Conservation (phyloP, 2,888 invertebrate genomes). For the Iselma pallidipennis region DNA sequence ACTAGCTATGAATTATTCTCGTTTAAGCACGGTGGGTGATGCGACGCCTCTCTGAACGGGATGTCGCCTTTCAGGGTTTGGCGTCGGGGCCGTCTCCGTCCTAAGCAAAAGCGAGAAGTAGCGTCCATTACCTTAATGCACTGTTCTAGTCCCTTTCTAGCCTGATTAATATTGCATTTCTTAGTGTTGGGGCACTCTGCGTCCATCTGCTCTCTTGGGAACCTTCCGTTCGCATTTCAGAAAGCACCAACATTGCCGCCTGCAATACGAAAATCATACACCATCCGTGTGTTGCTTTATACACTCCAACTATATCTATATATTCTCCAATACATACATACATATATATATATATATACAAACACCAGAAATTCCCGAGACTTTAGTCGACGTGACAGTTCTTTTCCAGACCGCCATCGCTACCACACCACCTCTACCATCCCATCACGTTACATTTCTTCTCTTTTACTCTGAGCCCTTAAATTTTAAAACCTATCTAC, state of each 20-base stretch:
- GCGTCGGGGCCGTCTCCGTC: background rate
- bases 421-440: slow-evolving; percentile 23
- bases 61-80: background rate
- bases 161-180: slow-evolving; percentile 69
- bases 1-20: slow-evolving; percentile 4
- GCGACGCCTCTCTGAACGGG: background rate
- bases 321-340: background rate
- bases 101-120: slow-evolving; percentile 29
- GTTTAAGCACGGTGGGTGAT: background rate
- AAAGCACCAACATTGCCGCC: slow-evolving; percentile 24
- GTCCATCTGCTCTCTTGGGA: slow-evolving; percentile 49
- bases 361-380: slow-evolving; percentile 17
- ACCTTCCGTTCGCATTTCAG: slow-evolving; percentile 40
- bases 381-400: slow-evolving; percentile 48
- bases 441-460: slow-evolving; percentile 29
- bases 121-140: slow-evolving; percentile 58
- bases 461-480: slow-evolving; percentile 42
- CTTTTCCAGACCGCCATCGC: slow-evolving; percentile 32
- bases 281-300: slow-evolving; percentile 14
- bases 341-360: background rate
- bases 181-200: slow-evolving; percentile 53
- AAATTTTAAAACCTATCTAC: slow-evolving; percentile 50
- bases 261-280: slow-evolving; percentile 22
- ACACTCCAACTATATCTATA: slow-evolving; percentile 5
- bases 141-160: slow-evolving; percentile 54